phyloP scores from a whole-genome alignment of 2,113 vertebrate species.

The Saccopteryx leptura region DNA sequence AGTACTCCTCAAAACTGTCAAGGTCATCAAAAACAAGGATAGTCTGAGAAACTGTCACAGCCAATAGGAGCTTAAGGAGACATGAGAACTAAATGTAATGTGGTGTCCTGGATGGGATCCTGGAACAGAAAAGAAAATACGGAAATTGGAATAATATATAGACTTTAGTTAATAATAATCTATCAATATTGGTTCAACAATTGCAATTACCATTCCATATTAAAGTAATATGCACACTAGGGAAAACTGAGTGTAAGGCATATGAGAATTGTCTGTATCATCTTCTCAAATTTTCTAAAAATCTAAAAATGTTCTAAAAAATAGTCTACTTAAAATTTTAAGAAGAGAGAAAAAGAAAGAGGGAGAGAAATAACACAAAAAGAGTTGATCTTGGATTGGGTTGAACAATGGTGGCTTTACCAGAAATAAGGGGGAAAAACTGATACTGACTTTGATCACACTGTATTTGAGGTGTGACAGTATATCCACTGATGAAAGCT shows the following conservation, averaged over 20 bases:
- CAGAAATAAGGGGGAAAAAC: conserved; percentile 18
- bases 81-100: conserved; percentile 42
- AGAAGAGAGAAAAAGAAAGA: background rate
- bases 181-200: conserved; percentile 1
- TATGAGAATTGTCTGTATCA: background rate
- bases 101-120: background rate
- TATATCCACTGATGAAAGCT: conserved; percentile 18
- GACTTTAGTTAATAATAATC: background rate
- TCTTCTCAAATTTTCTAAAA: conserved; percentile 54
- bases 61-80: conserved; percentile 9
- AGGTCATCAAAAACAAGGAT: conserved; percentile 35
- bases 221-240: background rate
- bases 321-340: conserved; percentile 32
- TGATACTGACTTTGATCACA: background rate
- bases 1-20: background rate
- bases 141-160: conserved; percentile 10
- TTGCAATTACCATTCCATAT: background rate
- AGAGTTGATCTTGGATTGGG: background rate
- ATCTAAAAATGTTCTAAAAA: conserved; percentile 44
- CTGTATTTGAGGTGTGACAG: background rate
- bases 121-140: conserved; percentile 29
- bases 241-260: background rate
- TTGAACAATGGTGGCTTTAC: background rate
- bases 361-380: background rate
- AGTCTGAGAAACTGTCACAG: conserved; percentile 28